Evolutionary conservation across 2,113 vertebrate genomes (phyloP).

Genomic region (Poeciliopsis occidentalis): DNA sequence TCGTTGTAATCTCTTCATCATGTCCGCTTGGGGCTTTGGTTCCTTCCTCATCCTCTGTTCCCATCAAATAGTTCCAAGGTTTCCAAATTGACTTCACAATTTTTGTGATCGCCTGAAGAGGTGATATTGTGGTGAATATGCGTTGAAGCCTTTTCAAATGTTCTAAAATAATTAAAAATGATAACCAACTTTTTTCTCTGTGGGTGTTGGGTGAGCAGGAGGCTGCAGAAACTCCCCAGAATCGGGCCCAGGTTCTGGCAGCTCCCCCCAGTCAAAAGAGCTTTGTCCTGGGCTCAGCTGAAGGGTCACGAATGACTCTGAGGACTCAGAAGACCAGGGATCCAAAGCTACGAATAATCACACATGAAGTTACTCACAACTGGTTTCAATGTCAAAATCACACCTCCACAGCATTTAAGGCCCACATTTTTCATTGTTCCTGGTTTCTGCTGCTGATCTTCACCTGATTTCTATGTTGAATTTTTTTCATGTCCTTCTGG

Average conservation of each 20-base stretch:
- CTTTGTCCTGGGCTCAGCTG: conserved; percentile 61
- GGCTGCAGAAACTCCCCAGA: conserved; percentile 62
- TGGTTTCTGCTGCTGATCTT: too few species aligned
- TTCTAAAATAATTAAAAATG: not conserved
- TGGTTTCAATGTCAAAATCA: not conserved
- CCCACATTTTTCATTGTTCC: too few species aligned
- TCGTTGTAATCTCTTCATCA: not conserved
- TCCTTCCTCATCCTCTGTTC: conserved; percentile 41
- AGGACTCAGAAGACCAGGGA: conserved; percentile 65
- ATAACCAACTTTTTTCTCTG: conserved; percentile 68
- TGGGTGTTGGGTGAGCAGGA: conserved; percentile 48
- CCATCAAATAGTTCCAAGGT: conserved; percentile 77
- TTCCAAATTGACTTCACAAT: conserved; percentile 77
- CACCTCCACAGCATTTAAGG: too few species aligned
- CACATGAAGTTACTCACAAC: not conserved
- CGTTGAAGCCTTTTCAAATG: not conserved
- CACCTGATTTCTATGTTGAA: too few species aligned
- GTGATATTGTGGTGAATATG: not conserved
- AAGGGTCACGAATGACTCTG: conserved; percentile 65
- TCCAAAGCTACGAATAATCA: conserved; percentile 48
- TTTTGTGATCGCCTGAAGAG: conserved; percentile 64
- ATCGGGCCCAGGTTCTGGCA: conserved; percentile 54
- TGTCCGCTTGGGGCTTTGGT: conserved; percentile 25
- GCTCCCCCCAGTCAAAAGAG: conserved; percentile 72
- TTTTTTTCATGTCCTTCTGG: too few species aligned